Base-by-base conservation (phyloP, 2,888 invertebrate genomes). In the Diaphora mendica region DNA sequence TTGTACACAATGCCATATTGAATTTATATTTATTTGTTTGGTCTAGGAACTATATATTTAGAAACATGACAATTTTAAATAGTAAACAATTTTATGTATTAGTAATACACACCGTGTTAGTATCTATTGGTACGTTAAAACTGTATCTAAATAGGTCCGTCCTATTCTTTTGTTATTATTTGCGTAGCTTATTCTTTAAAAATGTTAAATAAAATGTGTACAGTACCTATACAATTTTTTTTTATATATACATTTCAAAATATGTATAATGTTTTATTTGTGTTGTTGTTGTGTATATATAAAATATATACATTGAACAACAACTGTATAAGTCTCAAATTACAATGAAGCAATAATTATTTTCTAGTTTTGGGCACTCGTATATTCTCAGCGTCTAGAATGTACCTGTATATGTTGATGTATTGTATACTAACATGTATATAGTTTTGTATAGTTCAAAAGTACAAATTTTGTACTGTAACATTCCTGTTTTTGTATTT, bases 401-500 rank as follows among this genome's bases (percentile, higher is more conserved):
- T 30, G 11, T 48, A 48, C 48, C 13, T 48, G 17, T 69, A 69
- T 69, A 69, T 39, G 39, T 42, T 69, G 39, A 26, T 20, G 51
- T 26, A 59, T 69, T 62, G 59, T 69, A 69, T 68, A 69, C 67
- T 44, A 67, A 26, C 15, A 42, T 65, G 65, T 68, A 51, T 68
- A 68, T 48, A n/a, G 17, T 33, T 35, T 48, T 39, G 9, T 67
- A 67, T 67, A 26, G 67, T 44, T 42, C 30, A 62, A 62, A 23
- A 23, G 81, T 81, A 81, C 77, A 77, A 81, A 68, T 68, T 15
- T 66, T 70, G 74, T 76, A 77, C 71, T 42, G 55, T 8, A 64
- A 79, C 81, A 81, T 81, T 81, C 81, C 81, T 59, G 15, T 76
- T 66, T 44, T 73, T 69, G 26, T 65, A 33, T 74, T 39, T 59